Evolutionary conservation across 2,888 invertebrate genomes (phyloP).

Genomic region (Globia sparganii): DNA sequence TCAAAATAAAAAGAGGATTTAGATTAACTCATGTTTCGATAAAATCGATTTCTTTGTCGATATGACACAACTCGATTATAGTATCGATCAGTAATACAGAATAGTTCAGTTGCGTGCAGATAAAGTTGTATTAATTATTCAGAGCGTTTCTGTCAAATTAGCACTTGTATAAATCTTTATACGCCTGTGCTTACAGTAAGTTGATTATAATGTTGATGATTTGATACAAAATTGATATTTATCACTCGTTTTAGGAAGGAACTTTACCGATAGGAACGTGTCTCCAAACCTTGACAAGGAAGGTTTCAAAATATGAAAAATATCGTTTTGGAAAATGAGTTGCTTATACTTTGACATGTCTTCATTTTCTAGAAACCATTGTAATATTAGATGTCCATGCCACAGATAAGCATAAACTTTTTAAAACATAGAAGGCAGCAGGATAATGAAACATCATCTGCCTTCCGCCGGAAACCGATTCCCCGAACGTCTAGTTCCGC

Average conservation of each 20-base stretch:
- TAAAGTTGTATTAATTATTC: neutral
- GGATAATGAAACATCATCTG: neutral
- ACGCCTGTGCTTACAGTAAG: neutral
- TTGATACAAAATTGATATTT: neutral
- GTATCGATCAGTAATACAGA: neutral
- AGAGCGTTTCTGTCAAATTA: conserved; percentile 1
- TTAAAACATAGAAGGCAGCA: neutral
- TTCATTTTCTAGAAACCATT: neutral
- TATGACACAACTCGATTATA: conserved; percentile 2
- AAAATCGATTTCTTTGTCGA: conserved; percentile 14
- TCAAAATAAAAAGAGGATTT: neutral
- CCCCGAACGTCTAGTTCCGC: neutral
- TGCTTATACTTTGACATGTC: neutral
- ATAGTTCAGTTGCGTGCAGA: neutral
- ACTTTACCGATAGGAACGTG: neutral
- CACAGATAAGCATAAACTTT: too few species aligned
- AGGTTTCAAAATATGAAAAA: neutral
- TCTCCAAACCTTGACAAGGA: neutral
- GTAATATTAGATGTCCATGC: neutral
- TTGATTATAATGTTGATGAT: neutral
- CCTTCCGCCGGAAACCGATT: neutral
- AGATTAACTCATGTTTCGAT: neutral
- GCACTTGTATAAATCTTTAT: neutral
- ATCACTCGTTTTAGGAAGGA: neutral
- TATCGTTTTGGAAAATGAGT: neutral